Base-by-base conservation (phyloP, 2,888 invertebrate species). In the Ypsolopha sequella region DNA sequence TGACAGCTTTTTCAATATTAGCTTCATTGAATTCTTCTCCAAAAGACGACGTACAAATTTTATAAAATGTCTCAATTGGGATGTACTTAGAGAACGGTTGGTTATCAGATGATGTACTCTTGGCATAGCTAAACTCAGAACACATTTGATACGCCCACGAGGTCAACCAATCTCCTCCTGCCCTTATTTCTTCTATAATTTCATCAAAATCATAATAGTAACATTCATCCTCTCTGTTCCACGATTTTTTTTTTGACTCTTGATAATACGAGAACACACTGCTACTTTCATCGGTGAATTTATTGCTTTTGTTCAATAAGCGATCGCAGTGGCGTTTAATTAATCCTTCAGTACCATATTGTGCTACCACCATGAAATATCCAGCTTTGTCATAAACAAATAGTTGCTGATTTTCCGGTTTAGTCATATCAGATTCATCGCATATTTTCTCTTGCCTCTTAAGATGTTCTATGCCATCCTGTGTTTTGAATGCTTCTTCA, bases 121-220 rank as follows among this genome's bases (percentile, higher is more conserved):
- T 92, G 66, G 87, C 93, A 65, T 90, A 94, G 35, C 93, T 92
- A 64, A 91, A 94, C 73, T 94, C 94, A 4, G 90, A 91, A 70
- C 94, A 94, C 0, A 92, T 92, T 73, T 94, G 94, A 66, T 92
- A 93, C 0, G 76, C 78, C 93, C 93, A 94, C 8, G 78, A 63
- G 1, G 63, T 58, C n/a, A 56, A 54, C 66, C 63, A 66, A 52
- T 71, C 66, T 24, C 62, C 52, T 7, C 41, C 57, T 6, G 62
- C 53, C 48, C 62, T 66, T 48, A 71, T 64, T 14, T 54, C 51
- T 51, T 70, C 60, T 11, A 82, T 65, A 61, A 75, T 64, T 13
- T 59, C 58, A 50, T 76, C 65, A 46, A 81, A 84, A 53, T 75
- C 71, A 33, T 72, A 74, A 54, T 71, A 61, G 41, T 60, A 64